Percentiles rank a stretch among this genome's conserved stretches.
phyloP scores from a whole-genome alignment of 23 tunicate genomes.

The Styela clava region DNA sequence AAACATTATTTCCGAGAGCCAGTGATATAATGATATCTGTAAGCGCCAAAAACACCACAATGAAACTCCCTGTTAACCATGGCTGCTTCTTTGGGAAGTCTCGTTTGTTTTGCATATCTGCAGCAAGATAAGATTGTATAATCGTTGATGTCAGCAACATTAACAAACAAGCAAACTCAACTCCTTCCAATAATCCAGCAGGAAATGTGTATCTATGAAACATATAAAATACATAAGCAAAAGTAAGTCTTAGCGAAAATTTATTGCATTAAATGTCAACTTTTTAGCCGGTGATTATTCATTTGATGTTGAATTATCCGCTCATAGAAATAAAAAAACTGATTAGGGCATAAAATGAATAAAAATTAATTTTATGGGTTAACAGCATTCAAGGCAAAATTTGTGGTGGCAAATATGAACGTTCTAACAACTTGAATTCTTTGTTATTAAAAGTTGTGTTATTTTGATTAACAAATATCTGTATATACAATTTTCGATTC shows the following conservation, averaged over 20 bases:
- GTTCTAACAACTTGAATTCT: no score
- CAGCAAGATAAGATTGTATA: constrained; percentile 62
- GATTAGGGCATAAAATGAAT: no score
- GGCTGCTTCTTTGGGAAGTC: constrained; percentile 61
- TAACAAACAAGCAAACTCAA: constrained; percentile 76
- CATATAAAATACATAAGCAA: background rate
- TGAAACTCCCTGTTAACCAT: constrained; percentile 74
- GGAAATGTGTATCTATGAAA: constrained; percentile 53
- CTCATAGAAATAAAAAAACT: background rate
- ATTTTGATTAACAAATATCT: no score
- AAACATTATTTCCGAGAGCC: constrained; percentile 57
- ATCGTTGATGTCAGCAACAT: constrained; percentile 54
- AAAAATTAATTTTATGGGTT: no score
- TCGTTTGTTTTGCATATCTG: constrained; percentile 33
- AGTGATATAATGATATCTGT: constrained; percentile 69
- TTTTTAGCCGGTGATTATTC: background rate
- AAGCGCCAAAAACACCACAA: constrained; percentile 52
- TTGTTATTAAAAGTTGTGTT: no score
- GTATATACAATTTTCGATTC: no score
- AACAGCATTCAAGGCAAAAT: no score
- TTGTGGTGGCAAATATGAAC: no score
- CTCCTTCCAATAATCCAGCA: constrained; percentile 79
- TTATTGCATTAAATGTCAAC: background rate
- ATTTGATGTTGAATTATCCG: background rate
- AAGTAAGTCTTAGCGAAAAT: no score